Evolutionary conservation across 1,140 invertebrate genomes (phyloP).

Genomic region (Colletes gigas): DNA sequence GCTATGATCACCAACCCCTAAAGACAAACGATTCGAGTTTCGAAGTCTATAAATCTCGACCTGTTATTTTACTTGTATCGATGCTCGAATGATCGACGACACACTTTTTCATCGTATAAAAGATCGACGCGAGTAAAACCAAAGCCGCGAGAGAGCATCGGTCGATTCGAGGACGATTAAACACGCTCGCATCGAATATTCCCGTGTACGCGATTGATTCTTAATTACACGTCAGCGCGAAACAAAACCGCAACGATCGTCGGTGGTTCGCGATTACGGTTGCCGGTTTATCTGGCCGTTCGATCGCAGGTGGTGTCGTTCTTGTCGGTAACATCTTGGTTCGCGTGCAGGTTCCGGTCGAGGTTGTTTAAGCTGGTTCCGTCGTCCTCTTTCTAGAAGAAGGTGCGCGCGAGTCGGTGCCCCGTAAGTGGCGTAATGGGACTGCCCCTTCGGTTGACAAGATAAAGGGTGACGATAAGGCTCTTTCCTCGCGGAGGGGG

Average conservation of each 20-base stretch:
- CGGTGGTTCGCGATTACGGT: not conserved
- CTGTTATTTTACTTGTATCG: too few relatives aligned
- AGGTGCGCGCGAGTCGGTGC: conserved; percentile 19
- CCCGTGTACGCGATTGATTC: conserved; percentile 1
- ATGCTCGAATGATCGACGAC: too few relatives aligned
- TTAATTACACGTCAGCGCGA: not conserved
- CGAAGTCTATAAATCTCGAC: too few relatives aligned
- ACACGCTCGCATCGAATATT: not conserved
- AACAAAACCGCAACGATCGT: not conserved
- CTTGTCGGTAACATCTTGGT: conserved; percentile 33
- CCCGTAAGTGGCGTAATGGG: conserved; percentile 76
- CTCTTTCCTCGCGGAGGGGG: conserved; percentile 49
- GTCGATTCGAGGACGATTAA: not conserved
- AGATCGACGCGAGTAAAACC: too few relatives aligned
- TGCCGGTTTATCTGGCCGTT: not conserved
- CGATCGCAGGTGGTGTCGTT: conserved; percentile 37
- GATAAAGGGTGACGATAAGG: conserved; percentile 79
- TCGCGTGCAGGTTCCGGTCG: conserved; percentile 40
- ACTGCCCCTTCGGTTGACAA: conserved; percentile 76
- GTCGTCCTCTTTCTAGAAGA: conserved; percentile 11
- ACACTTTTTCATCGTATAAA: too few relatives aligned
- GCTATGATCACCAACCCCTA: too few relatives aligned
- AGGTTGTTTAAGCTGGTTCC: conserved; percentile 29
- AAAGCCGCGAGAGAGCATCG: too few relatives aligned
- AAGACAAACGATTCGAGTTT: too few relatives aligned